Conservation (phyloP, 2,113 vertebrate genomes). For the Chlamydotis undulata region DNA sequence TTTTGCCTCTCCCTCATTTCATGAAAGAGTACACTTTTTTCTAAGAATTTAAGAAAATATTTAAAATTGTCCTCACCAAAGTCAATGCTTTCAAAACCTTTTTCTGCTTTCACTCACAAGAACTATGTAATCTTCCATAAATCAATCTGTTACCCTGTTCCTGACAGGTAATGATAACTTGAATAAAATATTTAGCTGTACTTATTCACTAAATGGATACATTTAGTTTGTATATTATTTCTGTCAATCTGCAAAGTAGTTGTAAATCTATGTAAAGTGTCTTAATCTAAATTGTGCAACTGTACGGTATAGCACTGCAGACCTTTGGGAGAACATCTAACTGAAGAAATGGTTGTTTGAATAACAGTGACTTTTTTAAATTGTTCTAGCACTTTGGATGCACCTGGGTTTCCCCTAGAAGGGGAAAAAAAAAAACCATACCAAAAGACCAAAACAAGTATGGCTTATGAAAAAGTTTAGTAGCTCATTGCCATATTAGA, state of each 20-base stretch:
- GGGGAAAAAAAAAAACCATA: background rate
- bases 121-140: background rate
- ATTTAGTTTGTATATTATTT: background rate
- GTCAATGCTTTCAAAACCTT: background rate
- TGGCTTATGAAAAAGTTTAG: background rate
- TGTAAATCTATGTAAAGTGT: background rate
- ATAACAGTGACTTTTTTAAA: background rate
- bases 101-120: background rate
- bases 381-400: background rate
- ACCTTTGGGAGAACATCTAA: background rate
- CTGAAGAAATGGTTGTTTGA: background rate
- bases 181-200: background rate
- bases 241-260: background rate
- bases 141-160: background rate
- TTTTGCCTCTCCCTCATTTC: background rate
- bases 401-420: background rate
- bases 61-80: background rate
- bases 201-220: background rate
- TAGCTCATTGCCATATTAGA: background rate
- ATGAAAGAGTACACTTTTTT: background rate
- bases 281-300: background rate
- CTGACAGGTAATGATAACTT: background rate
- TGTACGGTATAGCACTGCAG: background rate
- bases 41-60: background rate
- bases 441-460: background rate